Base-by-base conservation (phyloP, 2,888 invertebrate genomes). In the Arenicola marina region DNA sequence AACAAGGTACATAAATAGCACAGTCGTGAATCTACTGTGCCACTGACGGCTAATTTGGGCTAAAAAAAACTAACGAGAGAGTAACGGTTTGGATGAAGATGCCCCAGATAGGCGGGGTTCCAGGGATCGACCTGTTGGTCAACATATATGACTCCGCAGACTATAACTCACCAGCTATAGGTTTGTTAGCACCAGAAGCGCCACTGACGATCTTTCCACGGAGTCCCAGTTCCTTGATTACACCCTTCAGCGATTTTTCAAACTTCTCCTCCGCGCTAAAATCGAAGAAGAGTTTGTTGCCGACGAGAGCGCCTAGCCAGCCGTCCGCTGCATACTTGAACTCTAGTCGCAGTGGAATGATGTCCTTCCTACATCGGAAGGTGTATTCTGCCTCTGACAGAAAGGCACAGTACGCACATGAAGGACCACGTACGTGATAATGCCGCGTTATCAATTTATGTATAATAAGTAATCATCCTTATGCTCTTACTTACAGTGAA, bases 201-300 rank as follows among this genome's bases (percentile, higher is more conserved):
- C 38, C n/a, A n/a, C n/a, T n/a, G n/a, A n/a, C n/a, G n/a, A n/a
- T n/a, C 29, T 44, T 70, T 1, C 79, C 79, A 33, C 78, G 59
- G 43, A 72, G 66, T n/a, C 76, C 72, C 11, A 79, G 60, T 59
- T 79, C 79, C 56, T 71, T 73, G 4, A 75, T 57, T 11, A 80
- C 61, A 44, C 71, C 67, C 18, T 68, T 66, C 24, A 78, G 60
- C 61, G 75, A 73, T 31, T 45, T 51, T 4, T 76, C 75, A 3
- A 75, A 63, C 7, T 63, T 66, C 18, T 67, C 69, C 18, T 72
- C 71, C 1, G 67, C 60, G 61, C 73, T 74, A 60, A 79, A 70
- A 34, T 67, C 67, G 38, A 67, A 67, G 55, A 43, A 64, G 21
- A 67, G 59, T 51, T 61, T 63, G 55, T 62, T 67, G 32, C 65